Evolutionary conservation across 35 echinoderm and acorn worm species (phyloP), one percentile per base, ranked within the genome.

Genomic region (Apostichopus californicus): DNA sequence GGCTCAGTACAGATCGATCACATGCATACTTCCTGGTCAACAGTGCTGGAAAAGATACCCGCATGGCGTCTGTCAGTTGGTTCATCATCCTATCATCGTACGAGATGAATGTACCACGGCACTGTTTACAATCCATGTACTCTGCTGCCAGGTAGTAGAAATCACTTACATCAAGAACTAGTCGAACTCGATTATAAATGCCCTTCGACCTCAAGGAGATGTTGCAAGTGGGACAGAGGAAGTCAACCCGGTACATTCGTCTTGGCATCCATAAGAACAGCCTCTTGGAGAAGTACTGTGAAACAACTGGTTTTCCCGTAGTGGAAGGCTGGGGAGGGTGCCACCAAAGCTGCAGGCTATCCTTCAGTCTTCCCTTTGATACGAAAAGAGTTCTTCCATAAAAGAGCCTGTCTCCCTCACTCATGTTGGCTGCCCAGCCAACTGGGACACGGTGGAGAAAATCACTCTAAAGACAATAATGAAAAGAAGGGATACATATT

Each of bases 131-230:
- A 21, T 22, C 77, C 77, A 79, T 79, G 77, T 79, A 79, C 28
- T 79, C 77, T 24, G 77, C 86, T 60, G 58, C 86, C 55, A 88
- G 9, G 24, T 88, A 88, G 24, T 87, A 87, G n/a, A 18, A 64
- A 21, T 88, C 86, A 15, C 18, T 25, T 0, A 88, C 5, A 57
- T 88, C 86, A 5, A 88, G 86, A 5, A 88, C 86, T 13, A 88
- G 57, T 8, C 86, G 86, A 12, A 88, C 86, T 28, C 57, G 59
- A 26, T 88, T 88, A 4, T 88, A 88, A 8, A 88, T 57, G 9
- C 86, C 58, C 58, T 65, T 88, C 64, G 57, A 63, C 59, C 86
- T 53, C 15, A 88, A 57, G 6, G 86, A 88, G 9, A 21, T 79
- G 21, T 9, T 13, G 5, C 77, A 79, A 5, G 14, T 79, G 9